Evolutionary conservation across 2,888 invertebrate genomes (phyloP).

Genomic region (Andrena bicolor): DNA sequence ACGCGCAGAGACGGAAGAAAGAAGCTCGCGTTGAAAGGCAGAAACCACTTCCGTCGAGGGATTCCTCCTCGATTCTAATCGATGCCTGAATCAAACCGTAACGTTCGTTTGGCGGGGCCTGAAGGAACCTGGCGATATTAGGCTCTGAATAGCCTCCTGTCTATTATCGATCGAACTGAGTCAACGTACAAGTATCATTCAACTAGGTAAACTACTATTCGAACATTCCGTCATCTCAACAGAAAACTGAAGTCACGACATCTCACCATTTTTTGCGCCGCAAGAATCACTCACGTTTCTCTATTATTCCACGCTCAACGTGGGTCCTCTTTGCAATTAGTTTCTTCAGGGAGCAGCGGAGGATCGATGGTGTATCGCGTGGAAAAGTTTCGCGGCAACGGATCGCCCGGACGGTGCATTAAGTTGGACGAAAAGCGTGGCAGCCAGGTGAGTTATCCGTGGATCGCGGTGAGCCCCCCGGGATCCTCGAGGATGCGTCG

Average conservation of each 20-base stretch:
- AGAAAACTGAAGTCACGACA: too few species aligned
- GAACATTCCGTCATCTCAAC: too few species aligned
- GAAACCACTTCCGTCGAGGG: background rate
- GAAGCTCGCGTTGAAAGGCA: background rate
- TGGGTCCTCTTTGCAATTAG: too few species aligned
- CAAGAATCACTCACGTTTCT: too few species aligned
- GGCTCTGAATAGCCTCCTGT: too few species aligned
- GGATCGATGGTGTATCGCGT: conserved; percentile 1
- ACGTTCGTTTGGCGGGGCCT: background rate
- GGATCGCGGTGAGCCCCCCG: conserved; percentile 59
- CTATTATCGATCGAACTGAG: too few species aligned
- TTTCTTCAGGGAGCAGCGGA: background rate
- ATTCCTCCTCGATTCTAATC: background rate
- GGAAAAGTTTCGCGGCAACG: background rate
- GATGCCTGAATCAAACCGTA: background rate
- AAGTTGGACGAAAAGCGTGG: conserved; percentile 60
- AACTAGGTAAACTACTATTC: too few species aligned
- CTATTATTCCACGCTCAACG: too few species aligned
- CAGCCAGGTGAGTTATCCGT: conserved; percentile 72
- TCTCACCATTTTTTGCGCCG: too few species aligned
- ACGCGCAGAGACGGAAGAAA: background rate
- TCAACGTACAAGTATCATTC: too few species aligned
- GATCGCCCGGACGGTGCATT: conserved; percentile 39
- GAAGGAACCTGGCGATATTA: too few species aligned
- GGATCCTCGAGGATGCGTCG: conserved; percentile 58